Evolutionary conservation across 1,140 invertebrate species (phyloP).

Genomic region (Orchesella cincta): DNA sequence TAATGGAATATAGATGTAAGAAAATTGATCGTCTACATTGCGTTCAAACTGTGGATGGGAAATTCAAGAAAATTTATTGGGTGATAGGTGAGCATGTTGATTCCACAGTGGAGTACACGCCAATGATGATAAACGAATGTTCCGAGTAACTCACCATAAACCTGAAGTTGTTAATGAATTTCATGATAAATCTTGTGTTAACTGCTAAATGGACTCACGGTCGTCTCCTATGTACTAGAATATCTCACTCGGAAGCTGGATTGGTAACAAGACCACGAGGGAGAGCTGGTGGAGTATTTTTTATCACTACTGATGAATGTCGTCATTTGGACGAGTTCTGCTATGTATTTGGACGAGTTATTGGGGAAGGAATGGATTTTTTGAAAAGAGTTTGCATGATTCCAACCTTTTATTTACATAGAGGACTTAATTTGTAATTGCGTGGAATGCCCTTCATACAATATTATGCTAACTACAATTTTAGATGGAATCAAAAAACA

Average conservation of each 20-base stretch:
- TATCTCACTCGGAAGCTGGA: conserved; percentile 2
- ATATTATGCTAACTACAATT: too few relatives aligned
- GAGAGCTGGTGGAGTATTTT: conserved; percentile 3
- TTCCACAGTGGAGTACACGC: conserved; percentile 9
- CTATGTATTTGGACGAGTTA: not conserved
- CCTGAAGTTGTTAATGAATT: too few relatives aligned
- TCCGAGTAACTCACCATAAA: not conserved
- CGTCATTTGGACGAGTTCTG: not conserved
- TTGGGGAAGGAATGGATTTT: not conserved
- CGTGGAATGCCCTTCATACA: too few relatives aligned
- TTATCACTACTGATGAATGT: not conserved
- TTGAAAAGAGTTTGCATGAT: not conserved
- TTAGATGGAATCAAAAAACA: conserved; percentile 7
- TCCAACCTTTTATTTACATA: too few relatives aligned
- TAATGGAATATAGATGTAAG: not conserved
- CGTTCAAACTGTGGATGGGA: not conserved
- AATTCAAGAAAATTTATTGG: not conserved
- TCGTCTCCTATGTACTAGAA: not conserved
- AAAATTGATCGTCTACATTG: conserved; percentile 10
- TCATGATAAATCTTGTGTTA: too few relatives aligned
- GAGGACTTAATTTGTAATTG: too few relatives aligned
- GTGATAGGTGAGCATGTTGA: conserved; percentile 7
- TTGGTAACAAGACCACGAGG: not conserved
- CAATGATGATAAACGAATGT: not conserved
- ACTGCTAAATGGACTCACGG: too few relatives aligned